phyloP scores from a whole-genome alignment of 2,797 vertebrate species.

The Tadarida brasiliensis region DNA sequence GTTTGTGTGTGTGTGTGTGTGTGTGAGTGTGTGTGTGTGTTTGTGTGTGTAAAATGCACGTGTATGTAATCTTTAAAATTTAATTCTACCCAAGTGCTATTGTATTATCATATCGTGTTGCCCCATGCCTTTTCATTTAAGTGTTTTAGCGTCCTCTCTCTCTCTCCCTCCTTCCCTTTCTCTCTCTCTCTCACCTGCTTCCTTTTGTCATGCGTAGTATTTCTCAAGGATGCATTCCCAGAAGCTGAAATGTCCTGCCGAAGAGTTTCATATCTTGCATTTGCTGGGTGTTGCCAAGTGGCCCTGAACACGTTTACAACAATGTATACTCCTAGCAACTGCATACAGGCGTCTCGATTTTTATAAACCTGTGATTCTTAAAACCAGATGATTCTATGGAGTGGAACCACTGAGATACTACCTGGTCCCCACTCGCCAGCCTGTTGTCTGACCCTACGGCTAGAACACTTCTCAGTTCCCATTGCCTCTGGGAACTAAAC shows the following conservation, averaged over 20 bases:
- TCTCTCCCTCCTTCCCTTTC: not conserved
- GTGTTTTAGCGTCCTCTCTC: not conserved
- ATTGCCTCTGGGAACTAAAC: not conserved
- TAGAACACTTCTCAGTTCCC: not conserved
- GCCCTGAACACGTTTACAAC: not conserved
- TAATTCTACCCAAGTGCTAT: not conserved
- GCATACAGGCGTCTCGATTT: not conserved
- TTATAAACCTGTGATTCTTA: not conserved
- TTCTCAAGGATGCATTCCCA: slow-evolving; percentile 28
- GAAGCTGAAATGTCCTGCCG: not conserved
- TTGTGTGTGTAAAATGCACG: not conserved
- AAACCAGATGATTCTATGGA: not conserved
- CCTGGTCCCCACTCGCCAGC: not conserved
- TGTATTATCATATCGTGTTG: rapidly evolving
- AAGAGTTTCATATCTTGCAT: not conserved
- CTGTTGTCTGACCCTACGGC: not conserved
- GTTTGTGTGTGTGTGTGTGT: not conserved
- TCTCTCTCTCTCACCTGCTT: not conserved
- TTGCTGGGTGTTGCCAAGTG: not conserved
- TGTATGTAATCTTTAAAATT: not conserved
- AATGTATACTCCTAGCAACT: not conserved
- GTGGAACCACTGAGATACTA: not conserved
- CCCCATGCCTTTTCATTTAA: not conserved
- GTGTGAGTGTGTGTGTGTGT: too few relatives aligned
- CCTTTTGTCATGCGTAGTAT: not conserved